Conservation (phyloP, 2,888 invertebrate genomes). For the Sthenelais limicola region DNA sequence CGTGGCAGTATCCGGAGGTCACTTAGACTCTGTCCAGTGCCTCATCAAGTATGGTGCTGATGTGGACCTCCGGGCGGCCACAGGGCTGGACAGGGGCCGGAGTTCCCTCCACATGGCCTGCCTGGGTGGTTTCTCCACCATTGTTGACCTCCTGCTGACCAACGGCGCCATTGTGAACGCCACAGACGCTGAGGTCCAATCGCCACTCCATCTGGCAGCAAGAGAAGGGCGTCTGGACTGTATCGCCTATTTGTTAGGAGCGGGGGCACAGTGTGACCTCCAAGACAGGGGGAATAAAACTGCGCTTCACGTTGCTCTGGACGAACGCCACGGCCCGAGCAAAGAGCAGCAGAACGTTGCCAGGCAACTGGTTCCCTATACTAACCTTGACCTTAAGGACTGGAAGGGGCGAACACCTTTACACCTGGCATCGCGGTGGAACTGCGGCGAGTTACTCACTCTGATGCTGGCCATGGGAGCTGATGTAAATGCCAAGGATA, state of each 20-base stretch:
- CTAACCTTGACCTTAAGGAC: background rate
- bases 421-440: slow-evolving; percentile 11
- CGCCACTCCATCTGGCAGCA: slow-evolving; percentile 25
- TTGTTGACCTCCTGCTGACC: slow-evolving; percentile 14
- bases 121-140: background rate
- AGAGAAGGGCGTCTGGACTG: background rate
- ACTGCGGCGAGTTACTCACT: background rate
- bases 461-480: background rate
- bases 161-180: slow-evolving; percentile 9
- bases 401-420: background rate
- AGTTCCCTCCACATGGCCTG: background rate
- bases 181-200: background rate
- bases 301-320: background rate
- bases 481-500: slow-evolving; percentile 17
- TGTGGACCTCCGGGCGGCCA: background rate
- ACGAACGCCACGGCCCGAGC: background rate
- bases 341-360: slow-evolving; percentile 3
- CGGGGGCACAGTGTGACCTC: background rate
- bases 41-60: slow-evolving; percentile 12
- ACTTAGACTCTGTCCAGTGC: slow-evolving; percentile 8
- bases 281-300: slow-evolving; percentile 11
- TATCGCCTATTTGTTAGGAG: background rate
- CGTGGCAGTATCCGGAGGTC: background rate
- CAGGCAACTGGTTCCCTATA: background rate
- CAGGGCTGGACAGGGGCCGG: slow-evolving; percentile 20